phyloP scores from a whole-genome alignment of 2,113 vertebrate genomes.

The Pluvialis apricaria region DNA sequence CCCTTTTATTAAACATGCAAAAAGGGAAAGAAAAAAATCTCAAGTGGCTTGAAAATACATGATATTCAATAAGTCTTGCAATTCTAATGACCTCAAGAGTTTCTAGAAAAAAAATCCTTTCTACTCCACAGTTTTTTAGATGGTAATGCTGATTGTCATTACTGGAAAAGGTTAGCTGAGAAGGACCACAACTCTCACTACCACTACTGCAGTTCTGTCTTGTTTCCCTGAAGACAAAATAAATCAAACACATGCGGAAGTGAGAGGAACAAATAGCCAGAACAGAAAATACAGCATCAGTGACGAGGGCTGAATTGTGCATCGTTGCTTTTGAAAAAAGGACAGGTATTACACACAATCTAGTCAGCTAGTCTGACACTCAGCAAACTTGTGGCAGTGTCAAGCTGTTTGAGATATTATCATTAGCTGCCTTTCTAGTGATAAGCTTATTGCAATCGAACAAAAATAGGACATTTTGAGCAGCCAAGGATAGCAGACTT shows the following conservation, averaged over 20 bases:
- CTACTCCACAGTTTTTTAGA: not conserved
- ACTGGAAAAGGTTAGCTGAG: not conserved
- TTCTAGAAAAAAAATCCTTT: not conserved
- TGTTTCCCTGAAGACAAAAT: not conserved
- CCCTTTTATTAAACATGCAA: not conserved
- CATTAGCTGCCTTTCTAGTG: slow-evolving; percentile 17
- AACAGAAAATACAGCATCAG: not conserved
- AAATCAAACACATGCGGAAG: not conserved
- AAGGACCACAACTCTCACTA: not conserved
- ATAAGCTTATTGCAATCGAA: not conserved
- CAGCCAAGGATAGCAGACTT: not conserved
- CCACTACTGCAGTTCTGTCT: not conserved
- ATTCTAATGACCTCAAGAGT: not conserved
- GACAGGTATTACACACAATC: not conserved
- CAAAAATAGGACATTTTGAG: not conserved
- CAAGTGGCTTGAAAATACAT: not conserved
- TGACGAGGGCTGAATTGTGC: not conserved
- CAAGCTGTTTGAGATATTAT: not conserved
- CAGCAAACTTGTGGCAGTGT: not conserved
- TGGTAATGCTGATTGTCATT: not conserved
- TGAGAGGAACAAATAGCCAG: not conserved
- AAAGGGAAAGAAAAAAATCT: not conserved
- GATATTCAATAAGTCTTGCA: not conserved
- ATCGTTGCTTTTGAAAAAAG: not conserved
- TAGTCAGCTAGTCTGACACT: not conserved